Evolutionary conservation across 2,113 vertebrate species (phyloP).

Genomic region (Protobothrops mucrosquamatus): DNA sequence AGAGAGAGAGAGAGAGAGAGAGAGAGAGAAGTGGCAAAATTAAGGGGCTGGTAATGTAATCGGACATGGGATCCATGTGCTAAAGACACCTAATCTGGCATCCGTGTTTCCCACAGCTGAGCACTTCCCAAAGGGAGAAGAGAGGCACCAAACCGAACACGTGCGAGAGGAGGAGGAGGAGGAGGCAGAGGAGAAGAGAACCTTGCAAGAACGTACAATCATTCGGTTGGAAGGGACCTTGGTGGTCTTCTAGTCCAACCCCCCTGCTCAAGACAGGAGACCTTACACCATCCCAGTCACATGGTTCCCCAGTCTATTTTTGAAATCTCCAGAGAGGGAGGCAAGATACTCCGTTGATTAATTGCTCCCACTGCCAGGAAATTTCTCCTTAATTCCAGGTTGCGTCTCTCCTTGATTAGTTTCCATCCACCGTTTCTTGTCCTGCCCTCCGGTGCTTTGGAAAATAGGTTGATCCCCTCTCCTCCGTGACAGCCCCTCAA

Average conservation of each 20-base stretch:
- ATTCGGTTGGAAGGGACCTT: not conserved
- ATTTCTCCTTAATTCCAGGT: not conserved
- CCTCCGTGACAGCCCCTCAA: not conserved
- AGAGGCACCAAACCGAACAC: not conserved
- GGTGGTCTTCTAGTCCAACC: not conserved
- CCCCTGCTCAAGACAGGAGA: not conserved
- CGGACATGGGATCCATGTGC: not conserved
- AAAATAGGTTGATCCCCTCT: not conserved
- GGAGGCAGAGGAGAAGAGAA: not conserved
- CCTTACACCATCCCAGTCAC: not conserved
- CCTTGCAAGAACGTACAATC: not conserved
- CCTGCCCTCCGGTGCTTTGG: not conserved
- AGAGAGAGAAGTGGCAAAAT: not conserved
- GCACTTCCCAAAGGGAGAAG: not conserved
- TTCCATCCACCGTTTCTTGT: not conserved
- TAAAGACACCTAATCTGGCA: not conserved
- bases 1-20: too few species aligned
- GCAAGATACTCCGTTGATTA: not conserved
- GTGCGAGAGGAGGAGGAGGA: not conserved
- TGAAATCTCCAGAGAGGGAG: not conserved
- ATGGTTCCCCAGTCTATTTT: not conserved
- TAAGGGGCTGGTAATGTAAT: not conserved
- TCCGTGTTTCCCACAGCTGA: not conserved
- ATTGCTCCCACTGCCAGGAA: not conserved
- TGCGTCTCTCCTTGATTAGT: not conserved